phyloP scores from a whole-genome alignment of 2,113 vertebrate species.

The Ptychochromis oligacanthus region DNA sequence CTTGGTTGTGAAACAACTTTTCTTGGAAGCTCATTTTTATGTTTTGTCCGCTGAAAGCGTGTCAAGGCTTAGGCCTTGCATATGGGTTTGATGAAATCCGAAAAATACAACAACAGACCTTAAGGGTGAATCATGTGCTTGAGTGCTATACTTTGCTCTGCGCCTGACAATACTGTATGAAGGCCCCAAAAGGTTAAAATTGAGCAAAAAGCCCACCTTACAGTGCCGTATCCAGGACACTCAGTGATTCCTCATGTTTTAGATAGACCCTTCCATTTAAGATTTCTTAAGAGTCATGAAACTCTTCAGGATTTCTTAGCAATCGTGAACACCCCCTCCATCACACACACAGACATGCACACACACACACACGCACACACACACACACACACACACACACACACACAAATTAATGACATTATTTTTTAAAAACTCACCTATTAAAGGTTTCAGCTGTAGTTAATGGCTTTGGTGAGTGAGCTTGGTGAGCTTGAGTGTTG shows the following conservation, averaged over 20 bases:
- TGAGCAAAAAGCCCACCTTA: background rate
- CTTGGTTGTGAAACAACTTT: constrained; percentile 19
- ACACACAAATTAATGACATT: background rate
- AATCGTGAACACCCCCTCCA: too few species aligned
- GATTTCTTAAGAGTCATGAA: background rate
- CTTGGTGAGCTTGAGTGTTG: too few species aligned
- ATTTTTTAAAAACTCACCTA: background rate
- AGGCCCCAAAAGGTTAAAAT: background rate
- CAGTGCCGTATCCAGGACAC: background rate
- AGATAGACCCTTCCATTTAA: background rate
- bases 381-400: too few species aligned
- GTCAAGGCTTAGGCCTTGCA: background rate
- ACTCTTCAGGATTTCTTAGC: background rate
- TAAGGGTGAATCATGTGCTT: constrained; percentile 1
- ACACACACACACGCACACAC: too few species aligned
- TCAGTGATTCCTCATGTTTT: background rate
- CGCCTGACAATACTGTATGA: background rate
- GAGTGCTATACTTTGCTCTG: background rate
- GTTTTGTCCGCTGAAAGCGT: background rate
- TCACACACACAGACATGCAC: too few species aligned
- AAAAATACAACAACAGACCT: background rate
- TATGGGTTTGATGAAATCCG: constrained; percentile 37
- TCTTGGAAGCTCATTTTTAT: constrained; percentile 12
- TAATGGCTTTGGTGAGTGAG: too few species aligned
- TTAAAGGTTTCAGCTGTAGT: background rate